Evolutionary conservation across 1,140 invertebrate species (phyloP).

Genomic region (Brachystomella parvula): DNA sequence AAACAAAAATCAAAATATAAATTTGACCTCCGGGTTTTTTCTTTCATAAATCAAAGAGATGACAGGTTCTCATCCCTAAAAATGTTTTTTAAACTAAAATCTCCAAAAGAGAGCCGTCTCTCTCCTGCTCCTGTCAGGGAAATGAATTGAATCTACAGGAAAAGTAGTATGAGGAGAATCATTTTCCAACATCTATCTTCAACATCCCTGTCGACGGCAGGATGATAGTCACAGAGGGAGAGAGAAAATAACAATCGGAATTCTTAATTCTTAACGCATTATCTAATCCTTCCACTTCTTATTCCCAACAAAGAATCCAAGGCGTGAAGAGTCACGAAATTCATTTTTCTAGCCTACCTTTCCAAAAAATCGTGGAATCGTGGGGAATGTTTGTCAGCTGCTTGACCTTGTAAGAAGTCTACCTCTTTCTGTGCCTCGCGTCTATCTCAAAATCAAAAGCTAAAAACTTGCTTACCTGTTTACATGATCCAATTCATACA

Average conservation of each 20-base stretch:
- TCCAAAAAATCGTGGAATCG: conserved; percentile 2
- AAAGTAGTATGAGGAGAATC: neutral
- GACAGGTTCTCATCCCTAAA: conserved; percentile 4
- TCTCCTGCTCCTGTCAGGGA: conserved; percentile 6
- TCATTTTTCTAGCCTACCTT: neutral
- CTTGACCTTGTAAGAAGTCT: conserved; percentile 1
- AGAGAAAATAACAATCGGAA: neutral
- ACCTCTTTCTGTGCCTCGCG: neutral
- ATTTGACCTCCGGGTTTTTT: conserved; percentile 1
- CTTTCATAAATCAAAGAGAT: neutral
- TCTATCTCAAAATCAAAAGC: neutral
- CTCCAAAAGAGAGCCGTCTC: conserved; percentile 11
- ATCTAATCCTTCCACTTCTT: too few relatives aligned
- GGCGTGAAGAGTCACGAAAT: conserved; percentile 5
- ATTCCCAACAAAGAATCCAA: neutral
- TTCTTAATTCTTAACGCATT: neutral
- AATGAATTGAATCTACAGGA: conserved; percentile 3
- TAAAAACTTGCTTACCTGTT: neutral
- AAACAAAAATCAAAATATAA: conserved; percentile 5
- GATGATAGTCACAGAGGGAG: neutral
- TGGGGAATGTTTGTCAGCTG: neutral
- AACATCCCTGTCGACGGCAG: neutral
- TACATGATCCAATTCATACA: neutral
- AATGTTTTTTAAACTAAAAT: conserved; percentile 12
- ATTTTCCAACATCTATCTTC: neutral